phyloP scores from a whole-genome alignment of 2,797 vertebrate genomes.

The Fringilla coelebs region DNA sequence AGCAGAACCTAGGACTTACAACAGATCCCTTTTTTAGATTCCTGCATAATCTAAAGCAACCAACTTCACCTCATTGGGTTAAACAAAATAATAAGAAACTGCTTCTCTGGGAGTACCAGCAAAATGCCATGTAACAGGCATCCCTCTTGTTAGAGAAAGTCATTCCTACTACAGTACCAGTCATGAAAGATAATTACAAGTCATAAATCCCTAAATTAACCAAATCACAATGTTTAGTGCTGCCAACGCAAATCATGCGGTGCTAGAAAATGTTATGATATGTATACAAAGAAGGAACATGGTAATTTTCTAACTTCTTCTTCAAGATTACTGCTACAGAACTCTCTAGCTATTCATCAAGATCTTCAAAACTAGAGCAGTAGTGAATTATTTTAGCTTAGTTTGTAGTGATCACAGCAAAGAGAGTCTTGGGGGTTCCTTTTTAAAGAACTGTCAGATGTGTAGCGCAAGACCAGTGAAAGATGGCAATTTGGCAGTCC shows the following conservation, averaged over 20 bases:
- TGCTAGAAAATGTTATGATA: constrained; percentile 7
- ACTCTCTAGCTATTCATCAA: constrained; percentile 10
- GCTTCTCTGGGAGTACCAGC: not conserved
- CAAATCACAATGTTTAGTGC: not conserved
- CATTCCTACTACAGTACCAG: not conserved
- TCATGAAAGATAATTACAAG: not conserved
- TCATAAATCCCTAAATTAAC: constrained; percentile 33
- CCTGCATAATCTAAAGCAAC: not conserved
- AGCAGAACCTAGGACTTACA: not conserved
- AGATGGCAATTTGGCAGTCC: not conserved
- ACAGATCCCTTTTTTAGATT: not conserved
- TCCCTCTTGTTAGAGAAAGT: not conserved
- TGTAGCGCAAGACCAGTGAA: not conserved
- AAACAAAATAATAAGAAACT: not conserved
- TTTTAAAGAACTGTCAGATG: not conserved
- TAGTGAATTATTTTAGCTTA: constrained; percentile 6
- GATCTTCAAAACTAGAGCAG: constrained; percentile 4
- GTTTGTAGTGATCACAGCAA: not conserved
- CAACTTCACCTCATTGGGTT: not conserved
- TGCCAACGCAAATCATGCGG: not conserved
- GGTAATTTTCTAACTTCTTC: constrained; percentile 33
- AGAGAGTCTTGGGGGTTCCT: not conserved
- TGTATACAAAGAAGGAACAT: not conserved
- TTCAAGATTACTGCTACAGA: constrained; percentile 3
- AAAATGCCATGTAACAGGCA: not conserved